Base-by-base conservation (phyloP, 2,797 vertebrate species). In the Tachyglossus aculeatus region DNA sequence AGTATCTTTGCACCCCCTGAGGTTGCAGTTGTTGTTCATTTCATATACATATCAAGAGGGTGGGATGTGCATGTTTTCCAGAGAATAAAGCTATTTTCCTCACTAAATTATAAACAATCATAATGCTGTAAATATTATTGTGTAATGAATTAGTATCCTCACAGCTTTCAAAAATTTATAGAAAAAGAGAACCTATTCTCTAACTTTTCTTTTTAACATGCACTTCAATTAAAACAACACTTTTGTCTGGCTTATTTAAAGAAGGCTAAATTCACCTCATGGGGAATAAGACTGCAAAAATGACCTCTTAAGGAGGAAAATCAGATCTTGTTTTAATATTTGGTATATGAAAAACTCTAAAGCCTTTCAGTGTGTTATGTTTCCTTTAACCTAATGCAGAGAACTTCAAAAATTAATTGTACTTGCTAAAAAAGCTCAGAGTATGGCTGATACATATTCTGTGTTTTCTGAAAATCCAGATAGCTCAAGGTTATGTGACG, bases 401-500 rank as follows among this genome's bases (percentile, higher is more conserved):
- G 40, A 19, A 55, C 63, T 72, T 64, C 54, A 71, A 74, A 51
- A 59, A 57, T 74, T 84, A 69, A 79, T 62, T 73, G 18, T 33
- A 67, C 54, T 48, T 56, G 57, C 70, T 61, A 74, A 41, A 12
- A 80, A 67, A 43, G 25, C 47, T 81, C 63, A 54, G 53, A 58
- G 50, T 45, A 63, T 65, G 37, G 55, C 61, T 83, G 76, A 82
- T 72, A 73, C 25, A 67, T 52, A 71, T 69, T 48, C 62, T 59
- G 63, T 40, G 67, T 81, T 65, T 31, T 83, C 61, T 78, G 67
- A 77, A 86, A 70, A 65, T 85, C 59, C 62, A 64, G 80, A 61
- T 84, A 72, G 67, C 83, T 92, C 85, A 91, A 87, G 84, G 88
- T 92, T 89, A 89, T 70, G 81, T 73, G 71, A 67, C 68, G 83